These are phyloP conservation scores for Ranitomeya variabilis DNA, from an alignment of 2,113 vertebrate genomes.

Conservation along the genomic window DNA sequence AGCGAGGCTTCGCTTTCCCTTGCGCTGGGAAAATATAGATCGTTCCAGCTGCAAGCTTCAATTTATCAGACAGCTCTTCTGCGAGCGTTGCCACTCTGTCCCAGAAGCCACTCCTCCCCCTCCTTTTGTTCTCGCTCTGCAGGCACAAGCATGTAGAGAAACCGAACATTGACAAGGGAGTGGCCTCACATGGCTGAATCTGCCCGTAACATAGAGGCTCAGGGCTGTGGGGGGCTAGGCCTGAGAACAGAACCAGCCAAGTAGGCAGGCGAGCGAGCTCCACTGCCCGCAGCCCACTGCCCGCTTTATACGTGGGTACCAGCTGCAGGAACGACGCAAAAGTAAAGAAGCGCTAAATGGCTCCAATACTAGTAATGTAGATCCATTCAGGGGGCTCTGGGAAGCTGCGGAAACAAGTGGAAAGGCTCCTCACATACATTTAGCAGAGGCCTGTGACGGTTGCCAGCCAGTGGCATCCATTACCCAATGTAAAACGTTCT, in stretches of 20 bases:
- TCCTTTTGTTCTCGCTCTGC: slow-evolving; percentile 45
- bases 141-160: slow-evolving; percentile 44
- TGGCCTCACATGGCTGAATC: background rate
- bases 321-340: too few species aligned
- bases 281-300: background rate
- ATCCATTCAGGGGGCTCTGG: background rate
- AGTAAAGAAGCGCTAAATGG: background rate
- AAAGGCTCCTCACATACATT: too few species aligned
- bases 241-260: background rate
- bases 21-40: slow-evolving; percentile 32
- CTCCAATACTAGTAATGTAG: background rate
- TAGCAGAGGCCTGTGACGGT: too few species aligned
- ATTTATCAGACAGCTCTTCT: slow-evolving; percentile 31
- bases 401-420: too few species aligned
- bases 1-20: background rate
- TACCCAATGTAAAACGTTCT: too few species aligned
- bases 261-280: background rate
- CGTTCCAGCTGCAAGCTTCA: slow-evolving; percentile 30
- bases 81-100: background rate
- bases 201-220: slow-evolving; percentile 31
- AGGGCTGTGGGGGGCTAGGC: slow-evolving; percentile 14
- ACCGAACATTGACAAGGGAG: slow-evolving; percentile 39
- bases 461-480: too few species aligned
- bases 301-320: background rate
- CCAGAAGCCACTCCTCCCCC: slow-evolving; percentile 40